Conservation (phyloP, 1,140 invertebrate species). For the Platorchestia sp. region DNA sequence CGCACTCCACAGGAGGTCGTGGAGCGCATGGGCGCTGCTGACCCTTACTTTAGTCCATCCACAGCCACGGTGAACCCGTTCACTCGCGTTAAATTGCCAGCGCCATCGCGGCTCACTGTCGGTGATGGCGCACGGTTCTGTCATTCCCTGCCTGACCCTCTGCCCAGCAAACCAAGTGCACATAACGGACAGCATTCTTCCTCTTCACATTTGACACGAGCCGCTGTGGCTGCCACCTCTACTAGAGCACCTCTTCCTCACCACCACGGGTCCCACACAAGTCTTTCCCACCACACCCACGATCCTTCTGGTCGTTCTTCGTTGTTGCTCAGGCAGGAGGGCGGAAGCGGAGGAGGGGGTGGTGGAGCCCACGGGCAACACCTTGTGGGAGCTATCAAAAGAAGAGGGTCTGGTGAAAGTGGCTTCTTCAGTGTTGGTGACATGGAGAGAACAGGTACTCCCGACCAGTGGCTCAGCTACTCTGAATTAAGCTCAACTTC, state of each 20-base stretch:
- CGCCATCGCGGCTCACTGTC: slow-evolving; percentile 63
- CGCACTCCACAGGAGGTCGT: slow-evolving; percentile 64
- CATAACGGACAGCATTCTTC: slow-evolving; percentile 61
- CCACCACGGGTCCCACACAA: slow-evolving; percentile 56
- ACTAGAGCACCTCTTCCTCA: slow-evolving; percentile 57
- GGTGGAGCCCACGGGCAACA: slow-evolving; percentile 70
- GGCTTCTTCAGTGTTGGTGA: slow-evolving; percentile 89
- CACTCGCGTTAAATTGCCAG: slow-evolving; percentile 62
- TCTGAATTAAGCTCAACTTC: slow-evolving; percentile 71
- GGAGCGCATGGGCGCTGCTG: slow-evolving; percentile 66
- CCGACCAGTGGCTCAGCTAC: slow-evolving; percentile 68
- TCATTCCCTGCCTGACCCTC: slow-evolving; percentile 62
- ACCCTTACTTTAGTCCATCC: slow-evolving; percentile 66
- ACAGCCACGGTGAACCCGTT: slow-evolving; percentile 66
- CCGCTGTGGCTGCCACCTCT: slow-evolving; percentile 56
- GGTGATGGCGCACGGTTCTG: slow-evolving; percentile 65
- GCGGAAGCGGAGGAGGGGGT: slow-evolving; percentile 52
- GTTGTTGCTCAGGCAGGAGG: slow-evolving; percentile 57
- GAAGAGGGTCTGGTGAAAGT: slow-evolving; percentile 86
- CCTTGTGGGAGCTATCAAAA: slow-evolving; percentile 71
- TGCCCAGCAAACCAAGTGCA: slow-evolving; percentile 57
- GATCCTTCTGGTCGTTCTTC: slow-evolving; percentile 40
- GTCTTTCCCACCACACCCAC: neutral
- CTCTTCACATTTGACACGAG: slow-evolving; percentile 58
- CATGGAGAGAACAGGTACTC: slow-evolving; percentile 76